phyloP scores from a whole-genome alignment of 2,797 vertebrate species.

The Oceanodroma leucorhoa region DNA sequence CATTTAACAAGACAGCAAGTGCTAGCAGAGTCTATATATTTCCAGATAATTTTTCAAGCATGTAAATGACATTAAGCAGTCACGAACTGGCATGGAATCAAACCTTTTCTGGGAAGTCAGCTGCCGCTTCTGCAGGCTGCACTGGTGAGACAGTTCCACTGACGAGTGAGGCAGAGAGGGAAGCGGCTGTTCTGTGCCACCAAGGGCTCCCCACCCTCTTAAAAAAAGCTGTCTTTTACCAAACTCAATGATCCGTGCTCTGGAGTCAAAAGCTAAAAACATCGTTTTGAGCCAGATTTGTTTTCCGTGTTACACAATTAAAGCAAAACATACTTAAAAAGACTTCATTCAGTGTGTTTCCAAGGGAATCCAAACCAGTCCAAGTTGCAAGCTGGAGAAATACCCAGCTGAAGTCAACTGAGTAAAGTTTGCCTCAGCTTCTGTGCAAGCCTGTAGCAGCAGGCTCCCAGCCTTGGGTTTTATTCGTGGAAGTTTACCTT shows the following conservation, averaged over 20 bases:
- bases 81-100: background rate
- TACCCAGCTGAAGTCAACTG: background rate
- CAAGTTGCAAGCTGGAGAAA: background rate
- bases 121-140: rapidly evolving
- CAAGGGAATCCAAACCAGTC: background rate
- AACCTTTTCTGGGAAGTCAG: background rate
- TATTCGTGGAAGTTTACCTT: background rate
- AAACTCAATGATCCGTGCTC: rapidly evolving
- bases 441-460: background rate
- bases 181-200: background rate
- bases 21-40: background rate
- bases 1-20: background rate
- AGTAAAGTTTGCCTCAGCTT: background rate
- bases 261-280: background rate
- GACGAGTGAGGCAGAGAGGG: background rate
- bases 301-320: background rate
- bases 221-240: background rate
- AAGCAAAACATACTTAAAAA: background rate
- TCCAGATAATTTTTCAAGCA: background rate
- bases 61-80: background rate
- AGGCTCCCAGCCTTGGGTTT: background rate
- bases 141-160: rapidly evolving
- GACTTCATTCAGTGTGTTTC: background rate
- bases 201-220: background rate
- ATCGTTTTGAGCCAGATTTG: background rate